Evolutionary conservation across 2,113 vertebrate species (phyloP), one percentile per base, ranked within the genome.

Genomic region (Xenopus borealis): DNA sequence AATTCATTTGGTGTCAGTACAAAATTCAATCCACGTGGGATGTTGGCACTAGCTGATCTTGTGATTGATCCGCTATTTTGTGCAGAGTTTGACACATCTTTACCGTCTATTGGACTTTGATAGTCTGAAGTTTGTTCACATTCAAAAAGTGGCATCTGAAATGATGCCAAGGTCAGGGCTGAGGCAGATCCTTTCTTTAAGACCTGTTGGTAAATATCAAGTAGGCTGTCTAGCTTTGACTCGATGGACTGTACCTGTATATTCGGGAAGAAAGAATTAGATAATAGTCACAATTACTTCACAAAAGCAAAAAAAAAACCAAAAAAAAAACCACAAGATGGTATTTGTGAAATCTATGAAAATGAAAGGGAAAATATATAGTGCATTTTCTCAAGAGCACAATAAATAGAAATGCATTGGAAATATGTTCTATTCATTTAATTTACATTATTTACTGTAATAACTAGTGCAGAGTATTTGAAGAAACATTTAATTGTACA

Each of bases 211-310:
- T 98, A 98, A 78, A 98, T 94, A 72, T 98, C 97, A 46, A 98
- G 88, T 7, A 98, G 89, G 44, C 94, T 96, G 85, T 99, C 97
- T 71, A 99, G 72, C 87, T 99, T 99, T 33, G 95, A 93, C 83
- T 99, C 97, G 20, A 99, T 99, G 40, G 97, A 99, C 87, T 97
- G 94, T 18, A 99, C 97, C 97, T 99, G 59, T 2, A 80, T 44
- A 50, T 50, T 50, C 33, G 27, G 7, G 10, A 7, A 71, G 57
- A 61, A 46, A 70, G 27, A 33, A 69, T 44, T 19, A 70, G 57
- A 7, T 40, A 3, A 40, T 40, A 40, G 33, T 9, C 33, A 1
- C 7, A 52, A 13, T 53, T 53, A 17, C 17, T 13, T 53, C 3
- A 53, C 50, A 53, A 53, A 17, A 53, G 50, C 23, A 27, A 27